Percentiles rank a stretch among this genome's conserved stretches.
Evolutionary conservation across 2,888 invertebrate species (phyloP).

Genomic region (Oasisia sp.): DNA sequence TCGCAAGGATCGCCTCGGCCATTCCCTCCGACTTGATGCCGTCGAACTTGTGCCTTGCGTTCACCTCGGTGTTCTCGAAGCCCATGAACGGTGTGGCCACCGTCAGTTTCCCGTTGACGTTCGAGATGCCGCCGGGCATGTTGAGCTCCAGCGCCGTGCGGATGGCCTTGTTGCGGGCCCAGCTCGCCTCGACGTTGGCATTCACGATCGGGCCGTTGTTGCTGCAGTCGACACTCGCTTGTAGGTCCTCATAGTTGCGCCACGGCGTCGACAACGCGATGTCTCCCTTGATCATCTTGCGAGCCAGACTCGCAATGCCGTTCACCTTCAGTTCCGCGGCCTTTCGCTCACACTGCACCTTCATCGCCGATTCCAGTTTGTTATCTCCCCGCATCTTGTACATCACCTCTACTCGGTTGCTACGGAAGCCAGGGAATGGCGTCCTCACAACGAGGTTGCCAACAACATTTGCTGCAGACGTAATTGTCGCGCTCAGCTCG

Average conservation of each 20-base stretch:
- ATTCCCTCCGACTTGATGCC: conserved; percentile 14
- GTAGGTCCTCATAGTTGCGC: background rate
- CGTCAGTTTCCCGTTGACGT: conserved; percentile 26
- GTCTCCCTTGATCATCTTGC: conserved; percentile 23
- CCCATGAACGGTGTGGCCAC: conserved; percentile 38
- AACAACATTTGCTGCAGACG: conserved; percentile 31
- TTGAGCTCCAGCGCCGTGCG: background rate
- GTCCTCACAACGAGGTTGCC: conserved; percentile 34
- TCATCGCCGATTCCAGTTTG: conserved; percentile 26
- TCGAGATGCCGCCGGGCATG: conserved; percentile 18
- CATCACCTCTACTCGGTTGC: conserved; percentile 23
- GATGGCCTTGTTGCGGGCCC: background rate
- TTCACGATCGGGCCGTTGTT: background rate
- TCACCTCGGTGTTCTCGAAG: conserved; percentile 30
- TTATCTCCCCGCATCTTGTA: conserved; percentile 32
- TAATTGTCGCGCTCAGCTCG: conserved; percentile 29
- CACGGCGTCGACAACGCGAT: background rate
- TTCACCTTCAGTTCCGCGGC: conserved; percentile 24
- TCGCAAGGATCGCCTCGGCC: background rate
- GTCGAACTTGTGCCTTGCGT: conserved; percentile 27
- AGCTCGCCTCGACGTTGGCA: background rate
- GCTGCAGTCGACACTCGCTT: background rate
- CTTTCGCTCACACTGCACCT: conserved; percentile 29
- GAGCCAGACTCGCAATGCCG: conserved; percentile 24
- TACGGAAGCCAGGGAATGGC: conserved; percentile 35